Evolutionary conservation across 1,140 invertebrate species (phyloP), one percentile per base, ranked within the genome.

Genomic region (Kradibia gibbosae): DNA sequence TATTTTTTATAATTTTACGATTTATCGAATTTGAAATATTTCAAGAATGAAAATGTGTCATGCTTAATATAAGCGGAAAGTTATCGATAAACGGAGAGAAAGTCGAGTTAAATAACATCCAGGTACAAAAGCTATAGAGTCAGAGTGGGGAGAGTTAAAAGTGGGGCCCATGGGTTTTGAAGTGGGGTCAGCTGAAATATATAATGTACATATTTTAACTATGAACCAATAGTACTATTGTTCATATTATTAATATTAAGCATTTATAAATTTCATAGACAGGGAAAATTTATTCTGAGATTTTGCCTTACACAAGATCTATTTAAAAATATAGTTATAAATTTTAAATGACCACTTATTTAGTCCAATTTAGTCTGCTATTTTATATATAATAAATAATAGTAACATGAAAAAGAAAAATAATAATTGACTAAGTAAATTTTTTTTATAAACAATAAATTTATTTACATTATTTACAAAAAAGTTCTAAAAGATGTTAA

Each of bases 41-140:
- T 73, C 17, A 45, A 50, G 70, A 80, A 62, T 73, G 45, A 81
- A 73, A 4, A 57, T 72, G 31, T 48, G 15, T 55, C 50, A 45
- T 11, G 25, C 45, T 67, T 55, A 28, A 55, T 25, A 15, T 45
- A 78, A 62, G 67, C 22, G 28, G 25, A 65, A 34, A n/a, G n/a
- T n/a, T n/a, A n/a, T n/a, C n/a, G 45, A 73, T 42, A 82, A 78
- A 82, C 81, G 39, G 25, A 72, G 81, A 25, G 81, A 82, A 82
- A 82, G 81, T 82, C 65, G 31, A 78, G 75, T 22, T 71, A 71
- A 62, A 67, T 65, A 39, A 72, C 31, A 55, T 53, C 13, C 39
- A 57, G 80, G 31, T 71, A 71, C 73, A 45, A 42, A 67, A 78
- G 25, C 11, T 65, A 31, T 17, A 53, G 57, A 5, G 15, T 25